Evolutionary conservation across 2,888 invertebrate species (phyloP), one percentile per base, ranked within the genome.

Genomic region (Lasioglossum lativentre): DNA sequence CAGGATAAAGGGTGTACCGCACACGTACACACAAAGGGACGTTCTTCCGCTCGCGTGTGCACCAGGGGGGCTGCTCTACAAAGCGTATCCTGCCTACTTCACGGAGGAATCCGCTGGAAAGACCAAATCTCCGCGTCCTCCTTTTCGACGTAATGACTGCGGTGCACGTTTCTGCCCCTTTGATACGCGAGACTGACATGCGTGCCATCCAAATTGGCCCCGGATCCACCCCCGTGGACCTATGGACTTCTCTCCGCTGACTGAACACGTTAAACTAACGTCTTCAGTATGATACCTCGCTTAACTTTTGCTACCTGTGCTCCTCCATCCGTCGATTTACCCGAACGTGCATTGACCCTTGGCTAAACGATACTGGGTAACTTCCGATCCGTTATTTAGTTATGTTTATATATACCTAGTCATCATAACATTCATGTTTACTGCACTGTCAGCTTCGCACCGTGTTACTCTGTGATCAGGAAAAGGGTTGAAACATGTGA

Each of bases 1-100:
- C 88, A 88, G 91, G 92, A 91, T 91, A 91, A 92, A 91, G 92
- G 91, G 92, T 91, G 91, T 90, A 86, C 89, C 82, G 86, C 86
- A 83, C 85, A 86, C 90, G 87, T 86, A 88, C 85, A 86, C 82
- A 89, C 90, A 88, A 89, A 91, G 84, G 83, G 87, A 86, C 71
- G 85, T 89, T 82, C 90, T 78, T 82, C 71, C 89, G 78, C 52
- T 86, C 77, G 89, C 85, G 88, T 88, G 88, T 85, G 90, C 87
- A 90, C 85, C 78, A 56, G n/a, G 27, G 23, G 34, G 23, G 38
- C 4, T 8, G 77, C 77, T 66, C 85, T 79, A 89, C 89, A 89
- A 89, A 89, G 90, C 87, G 83, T 80, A 76, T 83, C 82, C 82
- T 79, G 77, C 82, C 78, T 74, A 73, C 79, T 83, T 78, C 79